phyloP scores from a whole-genome alignment of 1,140 invertebrate species.

The Caenorhabditis briggsae region DNA sequence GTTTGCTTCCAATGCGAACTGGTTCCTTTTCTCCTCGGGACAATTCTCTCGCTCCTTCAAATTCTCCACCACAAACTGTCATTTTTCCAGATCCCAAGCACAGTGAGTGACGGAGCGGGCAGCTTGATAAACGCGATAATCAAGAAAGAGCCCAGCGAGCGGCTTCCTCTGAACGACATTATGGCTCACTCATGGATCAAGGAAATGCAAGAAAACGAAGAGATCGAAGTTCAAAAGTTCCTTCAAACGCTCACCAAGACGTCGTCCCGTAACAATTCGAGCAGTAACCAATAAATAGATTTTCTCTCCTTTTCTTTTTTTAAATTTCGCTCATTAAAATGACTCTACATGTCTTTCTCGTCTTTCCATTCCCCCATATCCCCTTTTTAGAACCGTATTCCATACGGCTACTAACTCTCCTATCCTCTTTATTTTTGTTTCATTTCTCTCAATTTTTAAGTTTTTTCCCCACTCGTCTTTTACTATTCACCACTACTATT shows the following conservation, averaged over 20 bases:
- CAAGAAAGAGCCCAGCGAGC: conserved; percentile 83
- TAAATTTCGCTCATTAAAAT: neutral
- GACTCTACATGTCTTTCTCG: conserved; percentile 30
- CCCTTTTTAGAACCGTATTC: conserved; percentile 15
- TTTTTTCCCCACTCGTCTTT: neutral
- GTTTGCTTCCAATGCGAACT: conserved; percentile 14
- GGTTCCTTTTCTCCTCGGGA: conserved; percentile 56
- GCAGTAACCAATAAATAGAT: conserved; percentile 2
- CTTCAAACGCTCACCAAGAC: neutral
- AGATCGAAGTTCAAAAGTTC: neutral
- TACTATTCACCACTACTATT: neutral
- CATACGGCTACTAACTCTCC: conserved; percentile 49
- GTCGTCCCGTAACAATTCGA: neutral
- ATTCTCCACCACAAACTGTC: conserved; percentile 83
- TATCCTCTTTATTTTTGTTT: conserved; percentile 1
- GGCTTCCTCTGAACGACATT: conserved; percentile 84
- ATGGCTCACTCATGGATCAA: conserved; percentile 86
- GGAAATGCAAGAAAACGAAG: conserved; percentile 57
- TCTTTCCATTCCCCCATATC: neutral
- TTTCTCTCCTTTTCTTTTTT: neutral
- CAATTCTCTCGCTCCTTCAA: neutral
- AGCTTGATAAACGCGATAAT: conserved; percentile 88
- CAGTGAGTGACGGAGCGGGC: conserved; percentile 84
- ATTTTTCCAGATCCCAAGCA: conserved; percentile 84
- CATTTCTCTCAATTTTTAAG: neutral